These are phyloP conservation scores for Melanostoma scalare DNA, from an alignment of 2,888 invertebrate species.

Conservation along the genomic window DNA sequence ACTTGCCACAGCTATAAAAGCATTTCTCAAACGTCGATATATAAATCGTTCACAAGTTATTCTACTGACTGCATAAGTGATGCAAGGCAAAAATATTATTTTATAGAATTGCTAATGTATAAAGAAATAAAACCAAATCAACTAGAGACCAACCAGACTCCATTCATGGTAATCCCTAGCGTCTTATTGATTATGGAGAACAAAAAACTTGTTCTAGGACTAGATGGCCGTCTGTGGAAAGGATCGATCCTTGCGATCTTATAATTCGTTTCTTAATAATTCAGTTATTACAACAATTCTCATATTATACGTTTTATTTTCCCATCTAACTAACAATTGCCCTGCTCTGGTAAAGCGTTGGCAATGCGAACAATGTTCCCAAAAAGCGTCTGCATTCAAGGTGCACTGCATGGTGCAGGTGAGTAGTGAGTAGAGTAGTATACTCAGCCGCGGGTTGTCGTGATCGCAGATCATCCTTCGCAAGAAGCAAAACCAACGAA, in stretches of 20 bases:
- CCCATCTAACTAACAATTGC: conserved; percentile 20
- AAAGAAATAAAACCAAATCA: conserved; percentile 33
- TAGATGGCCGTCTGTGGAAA: conserved; percentile 13
- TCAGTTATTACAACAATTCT: conserved; percentile 68
- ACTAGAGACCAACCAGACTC: conserved; percentile 5
- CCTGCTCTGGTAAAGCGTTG: background rate
- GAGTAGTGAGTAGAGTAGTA: conserved; percentile 13
- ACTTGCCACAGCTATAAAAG: conserved; percentile 51
- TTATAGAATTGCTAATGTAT: conserved; percentile 59
- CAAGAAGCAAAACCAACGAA: conserved; percentile 24
- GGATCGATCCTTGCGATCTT: conserved; percentile 51
- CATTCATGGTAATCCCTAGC: conserved; percentile 40
- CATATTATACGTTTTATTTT: conserved; percentile 26
- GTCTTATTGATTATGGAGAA: conserved; percentile 55
- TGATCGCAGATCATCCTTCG: conserved; percentile 68
- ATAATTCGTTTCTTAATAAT: conserved; percentile 67
- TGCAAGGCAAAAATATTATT: conserved; percentile 39
- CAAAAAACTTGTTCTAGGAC: conserved; percentile 52
- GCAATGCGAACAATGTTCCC: conserved; percentile 42
- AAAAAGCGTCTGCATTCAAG: conserved; percentile 53
- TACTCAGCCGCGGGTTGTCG: conserved; percentile 52
- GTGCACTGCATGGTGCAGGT: conserved; percentile 26
- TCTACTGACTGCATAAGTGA: conserved; percentile 38
- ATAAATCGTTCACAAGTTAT: conserved; percentile 57
- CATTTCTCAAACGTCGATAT: conserved; percentile 51